These are phyloP conservation scores for Cryptotis parvus DNA, from an alignment of 2,113 vertebrate genomes.

Conservation along the genomic window DNA sequence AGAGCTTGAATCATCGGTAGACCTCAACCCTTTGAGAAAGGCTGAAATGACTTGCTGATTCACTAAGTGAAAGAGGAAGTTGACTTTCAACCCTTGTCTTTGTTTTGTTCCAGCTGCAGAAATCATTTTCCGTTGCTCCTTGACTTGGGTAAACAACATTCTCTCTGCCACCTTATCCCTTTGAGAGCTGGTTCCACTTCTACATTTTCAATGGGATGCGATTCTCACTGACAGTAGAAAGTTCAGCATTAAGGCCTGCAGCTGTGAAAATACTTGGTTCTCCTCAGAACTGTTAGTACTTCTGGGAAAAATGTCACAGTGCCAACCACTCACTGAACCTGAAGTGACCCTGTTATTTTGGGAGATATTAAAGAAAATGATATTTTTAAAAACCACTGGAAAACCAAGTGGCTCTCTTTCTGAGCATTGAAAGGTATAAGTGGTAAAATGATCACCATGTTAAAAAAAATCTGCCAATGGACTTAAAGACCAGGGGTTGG, in stretches of 20 bases:
- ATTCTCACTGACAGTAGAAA: constrained; percentile 67
- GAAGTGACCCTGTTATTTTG: constrained; percentile 74
- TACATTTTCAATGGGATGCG: constrained; percentile 63
- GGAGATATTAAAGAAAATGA: constrained; percentile 64
- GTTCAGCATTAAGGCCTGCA: constrained; percentile 51
- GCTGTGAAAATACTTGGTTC: constrained; percentile 73
- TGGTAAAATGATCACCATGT: constrained; percentile 32
- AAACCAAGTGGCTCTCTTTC: constrained; percentile 23
- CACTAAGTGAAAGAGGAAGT: constrained; percentile 53
- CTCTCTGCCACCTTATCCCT: constrained; percentile 52
- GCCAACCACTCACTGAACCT: constrained; percentile 58
- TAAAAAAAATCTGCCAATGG: no score
- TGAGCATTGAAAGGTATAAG: constrained; percentile 58
- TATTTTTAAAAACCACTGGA: constrained; percentile 49
- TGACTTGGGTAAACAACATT: constrained; percentile 33
- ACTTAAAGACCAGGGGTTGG: no score
- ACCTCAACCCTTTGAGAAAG: background rate
- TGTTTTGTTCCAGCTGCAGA: constrained; percentile 62
- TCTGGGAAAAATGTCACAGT: constrained; percentile 50
- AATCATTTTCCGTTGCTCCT: constrained; percentile 64
- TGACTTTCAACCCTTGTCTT: constrained; percentile 55
- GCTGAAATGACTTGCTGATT: background rate
- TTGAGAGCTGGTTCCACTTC: constrained; percentile 27
- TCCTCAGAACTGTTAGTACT: constrained; percentile 60
- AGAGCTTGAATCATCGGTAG: background rate